Conservation (phyloP, 2,113 vertebrate species). For the Entosphenus tridentatus region DNA sequence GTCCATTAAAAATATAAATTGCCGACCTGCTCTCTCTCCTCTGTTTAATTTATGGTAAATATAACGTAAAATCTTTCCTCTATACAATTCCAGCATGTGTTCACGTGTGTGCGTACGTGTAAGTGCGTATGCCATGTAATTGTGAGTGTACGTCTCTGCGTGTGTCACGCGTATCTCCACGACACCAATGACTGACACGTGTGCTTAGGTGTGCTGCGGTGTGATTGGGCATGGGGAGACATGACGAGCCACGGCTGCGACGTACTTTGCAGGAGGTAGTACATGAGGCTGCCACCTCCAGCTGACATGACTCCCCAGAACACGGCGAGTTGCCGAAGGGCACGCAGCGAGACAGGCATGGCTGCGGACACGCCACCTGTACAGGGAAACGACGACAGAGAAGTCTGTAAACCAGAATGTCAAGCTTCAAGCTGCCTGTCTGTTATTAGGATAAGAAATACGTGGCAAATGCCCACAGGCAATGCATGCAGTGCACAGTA, state of each 20-base stretch:
- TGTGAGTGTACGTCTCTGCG: background rate
- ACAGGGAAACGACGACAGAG: too few species aligned
- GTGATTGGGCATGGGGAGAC: background rate
- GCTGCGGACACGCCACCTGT: background rate
- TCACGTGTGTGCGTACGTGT: background rate
- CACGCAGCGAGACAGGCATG: background rate
- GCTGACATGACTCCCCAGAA: background rate
- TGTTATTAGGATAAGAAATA: too few species aligned
- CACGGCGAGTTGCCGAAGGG: background rate
- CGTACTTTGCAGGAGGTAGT: constrained; percentile 3
- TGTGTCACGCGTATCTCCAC: background rate
- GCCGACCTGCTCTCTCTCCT: too few species aligned
- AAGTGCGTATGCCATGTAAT: background rate
- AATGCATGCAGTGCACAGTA: too few species aligned
- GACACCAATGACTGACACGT: background rate
- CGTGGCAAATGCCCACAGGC: too few species aligned
- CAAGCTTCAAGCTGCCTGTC: too few species aligned
- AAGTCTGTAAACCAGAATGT: too few species aligned
- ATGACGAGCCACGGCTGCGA: background rate
- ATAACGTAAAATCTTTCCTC: background rate
- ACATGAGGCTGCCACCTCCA: background rate
- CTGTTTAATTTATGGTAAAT: too few species aligned
- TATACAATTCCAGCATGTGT: background rate
- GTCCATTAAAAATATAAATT: too few species aligned
- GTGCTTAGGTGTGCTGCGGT: background rate